Evolutionary conservation across 2,113 vertebrate species (phyloP).

Genomic region (Alces alces): DNA sequence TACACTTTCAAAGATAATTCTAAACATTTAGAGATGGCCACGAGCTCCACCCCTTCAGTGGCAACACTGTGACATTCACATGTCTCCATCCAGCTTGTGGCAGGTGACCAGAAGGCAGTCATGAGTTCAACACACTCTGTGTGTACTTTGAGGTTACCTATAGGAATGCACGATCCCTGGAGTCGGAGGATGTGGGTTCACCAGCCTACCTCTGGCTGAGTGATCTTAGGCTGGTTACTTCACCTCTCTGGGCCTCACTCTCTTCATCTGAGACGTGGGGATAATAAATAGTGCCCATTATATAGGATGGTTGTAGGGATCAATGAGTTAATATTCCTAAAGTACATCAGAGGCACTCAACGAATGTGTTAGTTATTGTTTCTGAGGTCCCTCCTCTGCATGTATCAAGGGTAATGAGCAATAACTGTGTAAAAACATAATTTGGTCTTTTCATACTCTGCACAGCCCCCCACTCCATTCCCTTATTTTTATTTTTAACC

Average conservation of each 20-base stretch:
- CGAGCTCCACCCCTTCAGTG: background rate
- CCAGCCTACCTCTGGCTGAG: background rate
- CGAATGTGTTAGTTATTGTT: background rate
- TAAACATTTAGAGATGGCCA: background rate
- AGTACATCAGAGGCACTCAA: background rate
- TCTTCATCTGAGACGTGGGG: background rate
- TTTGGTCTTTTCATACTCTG: background rate
- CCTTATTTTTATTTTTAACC: background rate
- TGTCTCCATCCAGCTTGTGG: background rate
- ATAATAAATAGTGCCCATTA: background rate
- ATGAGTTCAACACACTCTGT: too few species aligned
- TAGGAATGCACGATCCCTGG: background rate
- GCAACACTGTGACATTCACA: fast-evolving
- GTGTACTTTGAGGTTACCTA: background rate
- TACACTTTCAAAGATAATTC: background rate
- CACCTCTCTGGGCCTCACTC: background rate
- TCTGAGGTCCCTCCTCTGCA: background rate
- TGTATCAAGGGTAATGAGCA: background rate
- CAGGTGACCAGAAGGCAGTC: background rate
- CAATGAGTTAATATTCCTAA: background rate
- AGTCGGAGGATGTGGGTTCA: background rate
- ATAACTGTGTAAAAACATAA: too few species aligned
- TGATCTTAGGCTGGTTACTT: background rate
- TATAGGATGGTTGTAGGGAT: background rate
- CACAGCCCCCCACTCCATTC: background rate